Base-by-base conservation (phyloP, 2,113 vertebrate genomes). In the Callospermophilus lateralis region DNA sequence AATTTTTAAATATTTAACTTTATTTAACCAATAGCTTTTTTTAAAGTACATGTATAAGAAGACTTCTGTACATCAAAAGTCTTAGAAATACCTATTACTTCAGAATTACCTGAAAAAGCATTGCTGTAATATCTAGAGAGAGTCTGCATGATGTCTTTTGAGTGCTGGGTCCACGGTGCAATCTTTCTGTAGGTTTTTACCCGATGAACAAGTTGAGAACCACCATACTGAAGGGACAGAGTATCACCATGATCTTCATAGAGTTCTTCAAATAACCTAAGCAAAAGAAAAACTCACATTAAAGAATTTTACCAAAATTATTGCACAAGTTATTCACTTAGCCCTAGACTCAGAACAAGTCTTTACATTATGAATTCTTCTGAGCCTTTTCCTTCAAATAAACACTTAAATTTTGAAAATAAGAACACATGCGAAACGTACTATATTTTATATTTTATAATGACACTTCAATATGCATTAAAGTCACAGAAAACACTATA, bases 241-340 rank as follows among this genome's bases (percentile, higher is more conserved):
- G 99, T 99, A 98, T 99, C 99, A n/a, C 99, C 99, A 8, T 99
- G 99, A 98, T 99, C 99, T 98, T 99, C 99, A 67, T 99, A 99
- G 30, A 99, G 98, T 97, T 99, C 99, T 97, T 99, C 99, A 98
- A 99, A 99, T 94, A 99, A 98, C 97, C 99, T 99, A 97, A 96
- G 93, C 13, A 77, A 89, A 78, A 93, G 78, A 96, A 93, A 97
- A 37, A 26, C 61, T 85, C 85, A 93, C 24, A 92, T 53, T 30
- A 32, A 51, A 67, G 45, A 97, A 84, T 53, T 81, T 74, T 96
- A 74, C 42, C 24, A 83, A 28, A 97, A 97, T 51, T 78, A 34
- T 12, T 80, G 34, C 17, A 91, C 68, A 48, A 30, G 6, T 84
- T n/a, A 78, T 61, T 63, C 17, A 91, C 63, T 30, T 58, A 68